Base-by-base conservation (phyloP, 2,113 vertebrate genomes). In the Amphiprion ocellaris region DNA sequence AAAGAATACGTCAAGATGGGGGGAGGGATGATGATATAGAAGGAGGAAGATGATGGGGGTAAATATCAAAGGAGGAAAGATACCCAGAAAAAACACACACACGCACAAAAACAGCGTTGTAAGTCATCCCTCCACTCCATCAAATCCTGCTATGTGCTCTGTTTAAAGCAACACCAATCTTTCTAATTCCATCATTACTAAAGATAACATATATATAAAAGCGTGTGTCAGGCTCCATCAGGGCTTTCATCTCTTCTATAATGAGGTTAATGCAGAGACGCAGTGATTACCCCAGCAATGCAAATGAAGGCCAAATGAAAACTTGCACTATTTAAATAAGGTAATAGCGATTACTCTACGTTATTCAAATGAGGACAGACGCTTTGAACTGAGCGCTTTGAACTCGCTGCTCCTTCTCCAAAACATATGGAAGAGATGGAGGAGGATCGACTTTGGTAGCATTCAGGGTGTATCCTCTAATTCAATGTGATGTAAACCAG, bases 311-410 rank as follows among this genome's bases (percentile, higher is more conserved):
- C 92, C 89, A 92, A 90, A 92, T 84, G 89, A 91, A 92, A 93
- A 91, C 92, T 92, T 92, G 92, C 92, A 92, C 88, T 93, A 93
- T 92, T 93, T 91, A 93, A 93, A 93, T 93, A 91, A 92, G 92
- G 89, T 89, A 92, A 92, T 92, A 92, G 84, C 76, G 92, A 93
- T 93, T 93, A 92, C 85, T 82, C 84, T 37, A 89, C 84, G 89
- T 89, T 93, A 93, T 93, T 89, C 89, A 91, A 93, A 93, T 92
- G 84, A 91, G 89, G 85, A 84, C 69, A 16, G 83, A 61, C 1
- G 87, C 89, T 90, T 93, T 92, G 86, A 90, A 90, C 90, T 14
- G 70, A 75, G 76, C 58, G 75, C 92, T 90, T 90, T 92, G 90
- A 92, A 92, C 90, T 84, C 50, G 49, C 78, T 74, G 88, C 83